Percentiles rank a stretch among this genome's conserved stretches.
phyloP scores from a whole-genome alignment of 2,888 invertebrate species.

The Nipponacmea schrenckii region DNA sequence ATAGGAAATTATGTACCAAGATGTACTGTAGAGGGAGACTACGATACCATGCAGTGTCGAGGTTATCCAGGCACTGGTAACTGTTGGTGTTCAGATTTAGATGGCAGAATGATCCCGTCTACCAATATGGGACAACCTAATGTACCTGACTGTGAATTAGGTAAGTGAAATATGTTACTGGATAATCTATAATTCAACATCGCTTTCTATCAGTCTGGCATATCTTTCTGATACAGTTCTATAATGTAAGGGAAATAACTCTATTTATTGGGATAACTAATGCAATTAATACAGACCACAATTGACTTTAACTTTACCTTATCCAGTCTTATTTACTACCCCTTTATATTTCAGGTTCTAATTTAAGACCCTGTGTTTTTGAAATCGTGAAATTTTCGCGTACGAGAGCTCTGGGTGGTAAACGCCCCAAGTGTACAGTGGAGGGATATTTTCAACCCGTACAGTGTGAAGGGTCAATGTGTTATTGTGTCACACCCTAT shows the following conservation, averaged over 20 bases:
- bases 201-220: background rate
- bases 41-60: constrained; percentile 47
- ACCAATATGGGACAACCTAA: constrained; percentile 36
- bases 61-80: constrained; percentile 30
- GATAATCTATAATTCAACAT: background rate
- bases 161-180: constrained; percentile 30
- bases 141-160: constrained; percentile 47
- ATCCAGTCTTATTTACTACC: no score
- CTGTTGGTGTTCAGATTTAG: constrained; percentile 53
- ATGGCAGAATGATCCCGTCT: constrained; percentile 45
- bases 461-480: constrained; percentile 50
- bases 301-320: background rate
- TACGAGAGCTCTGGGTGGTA: constrained; percentile 39
- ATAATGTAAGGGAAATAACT: background rate
- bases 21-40: constrained; percentile 47
- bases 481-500: constrained; percentile 47
- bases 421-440: constrained; percentile 45
- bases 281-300: background rate
- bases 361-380: constrained; percentile 49
- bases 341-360: constrained; percentile 40
- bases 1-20: constrained; percentile 39
- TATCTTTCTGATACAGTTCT: background rate
- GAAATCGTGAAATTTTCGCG: constrained; percentile 40
- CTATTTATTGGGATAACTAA: background rate
- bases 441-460: constrained; percentile 48